Evolutionary conservation across 2,113 vertebrate genomes (phyloP), one percentile per base, ranked within the genome.

Genomic region (Arvicanthis niloticus): DNA sequence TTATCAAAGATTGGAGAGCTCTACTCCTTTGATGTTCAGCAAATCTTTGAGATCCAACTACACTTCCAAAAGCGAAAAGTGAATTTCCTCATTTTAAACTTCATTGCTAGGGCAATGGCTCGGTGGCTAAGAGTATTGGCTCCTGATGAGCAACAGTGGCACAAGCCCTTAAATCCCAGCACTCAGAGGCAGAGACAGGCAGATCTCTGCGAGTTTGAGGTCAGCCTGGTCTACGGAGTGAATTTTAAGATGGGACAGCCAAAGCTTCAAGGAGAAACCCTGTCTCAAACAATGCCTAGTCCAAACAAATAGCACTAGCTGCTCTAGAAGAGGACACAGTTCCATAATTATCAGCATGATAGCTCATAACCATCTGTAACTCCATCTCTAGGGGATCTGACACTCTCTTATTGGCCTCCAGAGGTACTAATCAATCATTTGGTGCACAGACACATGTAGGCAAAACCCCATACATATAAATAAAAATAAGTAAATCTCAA

Each of bases 41-140:
- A 80, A 62, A 76, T 78, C 94, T 92, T 80, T 78, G n/a, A 84
- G 70, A 3, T 88, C 53, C 72, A 89, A 85, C 42, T 86, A 91
- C 17, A 86, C 34, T 81, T 89, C 34, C 65, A 70, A 88, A 53
- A 97, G 11, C 80, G 45, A n/a, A 91, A 93, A 95, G 37, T 45
- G 60, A 89, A 86, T 51, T 86, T 93, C 65, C 53, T 58, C 24
- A 51, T 81, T 76, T 89, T 60, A 80, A 95, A 96, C 80, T 68
- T 37, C 26, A 60, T 11, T 37, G 53, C 78, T 82, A 12, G 53
- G n/a, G 11, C 37, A 81, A 81, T 37, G 37, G 34, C 53, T 58
- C 10, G 24, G 21, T 26, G 53, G 37, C 26, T 81, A n/a, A 58
- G 53, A n/a, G 21, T 10, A 13, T 37, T 58, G 21, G 53, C 53